Base-by-base conservation (phyloP, 2,888 invertebrate genomes). In the Brachyptera putata region DNA sequence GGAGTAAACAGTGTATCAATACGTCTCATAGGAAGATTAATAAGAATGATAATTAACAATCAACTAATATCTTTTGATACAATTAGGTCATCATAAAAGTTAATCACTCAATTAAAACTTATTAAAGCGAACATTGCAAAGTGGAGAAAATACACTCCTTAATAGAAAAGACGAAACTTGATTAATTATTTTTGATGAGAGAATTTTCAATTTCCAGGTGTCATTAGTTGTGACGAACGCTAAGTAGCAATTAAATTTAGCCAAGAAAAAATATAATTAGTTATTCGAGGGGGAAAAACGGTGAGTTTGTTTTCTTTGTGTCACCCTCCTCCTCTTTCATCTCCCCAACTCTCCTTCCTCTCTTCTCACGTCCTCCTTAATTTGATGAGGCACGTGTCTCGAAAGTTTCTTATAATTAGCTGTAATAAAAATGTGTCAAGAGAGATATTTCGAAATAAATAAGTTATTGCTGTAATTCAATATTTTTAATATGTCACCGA, bases 31-130 rank as follows among this genome's bases (percentile, higher is more conserved):
- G 18, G 43, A 3, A 56, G 56, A 56, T 60, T 56, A 57, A 14
- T 50, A 41, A 50, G 57, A 14, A 26, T 39, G 18, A 34, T 57
- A 61, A 50, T 53, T 57, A 24, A 57, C 55, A 50, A 50, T 37
- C 43, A 57, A 57, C 36, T 53, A 53, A 36, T 36, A 34, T 34
- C 53, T 53, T 53, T 53, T 36, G 34, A 53, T 36, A 36, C 34
- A 36, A 53, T 36, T 53, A 36, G 22, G 53, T 21, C 34, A 36
- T 53, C 34, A 22, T 36, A 36, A 36, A 36, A 21, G 53, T 36
- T 16, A 53, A 34, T 53, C 36, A 53, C 53, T 53, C 53, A 53
- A 53, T 53, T 53, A 36, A 34, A 53, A 34, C 36, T 53, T 36
- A 18, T 21, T 22, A n/a, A n/a, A n/a, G n/a, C 30, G 30, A 5